Evolutionary conservation across 2,888 invertebrate species (phyloP).

Genomic region (Agriopis marginaria): DNA sequence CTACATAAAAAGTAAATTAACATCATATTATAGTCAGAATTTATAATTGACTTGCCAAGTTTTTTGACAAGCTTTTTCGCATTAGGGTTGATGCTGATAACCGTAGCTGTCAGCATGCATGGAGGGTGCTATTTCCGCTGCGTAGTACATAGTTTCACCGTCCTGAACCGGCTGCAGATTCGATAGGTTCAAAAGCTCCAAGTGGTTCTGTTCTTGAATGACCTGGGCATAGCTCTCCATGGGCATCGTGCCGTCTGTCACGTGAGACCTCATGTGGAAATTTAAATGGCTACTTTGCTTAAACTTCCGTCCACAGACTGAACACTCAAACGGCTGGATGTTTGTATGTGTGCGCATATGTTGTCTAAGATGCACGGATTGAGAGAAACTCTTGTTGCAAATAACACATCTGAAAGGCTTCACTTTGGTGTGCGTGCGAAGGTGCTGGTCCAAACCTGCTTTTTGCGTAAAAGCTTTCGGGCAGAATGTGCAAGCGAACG

Average conservation of each 20-base stretch:
- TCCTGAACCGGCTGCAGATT: constrained; percentile 74
- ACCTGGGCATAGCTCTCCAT: constrained; percentile 63
- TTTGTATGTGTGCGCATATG: constrained; percentile 84
- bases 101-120: constrained; percentile 21
- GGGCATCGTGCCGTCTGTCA: constrained; percentile 57
- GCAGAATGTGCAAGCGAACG: constrained; percentile 77
- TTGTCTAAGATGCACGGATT: constrained; percentile 79
- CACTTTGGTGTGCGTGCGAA: constrained; percentile 80
- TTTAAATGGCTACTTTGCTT: constrained; percentile 83
- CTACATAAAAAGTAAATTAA: too few relatives aligned
- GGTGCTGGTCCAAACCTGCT: constrained; percentile 80
- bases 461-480: constrained; percentile 81
- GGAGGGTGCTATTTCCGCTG: constrained; percentile 65
- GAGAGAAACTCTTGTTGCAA: constrained; percentile 79
- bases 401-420: constrained; percentile 81
- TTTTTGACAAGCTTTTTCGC: too few relatives aligned
- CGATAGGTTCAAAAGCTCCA: constrained; percentile 70
- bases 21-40: too few relatives aligned
- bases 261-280: constrained; percentile 79
- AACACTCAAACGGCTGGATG: constrained; percentile 80
- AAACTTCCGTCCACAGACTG: constrained; percentile 73
- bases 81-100: constrained; percentile 18
- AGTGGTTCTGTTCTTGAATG: constrained; percentile 55
- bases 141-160: constrained; percentile 75
- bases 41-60: neutral